Conservation (phyloP, 2,797 vertebrate species). For the Neosalanx taihuensis region DNA sequence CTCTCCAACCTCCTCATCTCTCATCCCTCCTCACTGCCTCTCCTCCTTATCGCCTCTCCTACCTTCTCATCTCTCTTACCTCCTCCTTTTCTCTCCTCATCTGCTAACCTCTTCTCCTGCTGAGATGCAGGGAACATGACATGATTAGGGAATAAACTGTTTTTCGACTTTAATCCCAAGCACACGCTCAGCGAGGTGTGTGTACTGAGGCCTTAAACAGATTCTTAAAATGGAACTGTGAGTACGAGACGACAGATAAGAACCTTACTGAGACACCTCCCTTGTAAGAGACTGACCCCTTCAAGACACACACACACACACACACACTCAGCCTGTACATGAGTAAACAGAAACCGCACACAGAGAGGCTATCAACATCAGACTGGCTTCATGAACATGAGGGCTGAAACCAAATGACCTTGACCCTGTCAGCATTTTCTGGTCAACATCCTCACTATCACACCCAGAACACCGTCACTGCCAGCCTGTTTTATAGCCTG, state of each 20-base stretch:
- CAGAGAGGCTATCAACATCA: background rate
- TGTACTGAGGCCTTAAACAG: conserved; percentile 5
- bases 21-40: background rate
- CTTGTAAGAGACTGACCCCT: conserved; percentile 22
- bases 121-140: background rate
- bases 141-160: background rate
- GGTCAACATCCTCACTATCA: too few relatives aligned
- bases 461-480: too few relatives aligned
- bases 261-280: conserved; percentile 11
- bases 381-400: background rate
- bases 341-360: background rate
- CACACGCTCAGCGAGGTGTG: background rate
- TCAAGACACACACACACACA: conserved; percentile 1
- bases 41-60: background rate
- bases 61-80: background rate
- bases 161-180: background rate
- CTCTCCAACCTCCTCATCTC: too few relatives aligned
- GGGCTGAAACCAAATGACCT: conserved; percentile 14
- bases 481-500: too few relatives aligned
- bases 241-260: conserved; percentile 23
- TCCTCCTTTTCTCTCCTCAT: background rate
- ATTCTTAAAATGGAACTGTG: conserved; percentile 13
- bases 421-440: background rate
- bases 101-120: background rate
- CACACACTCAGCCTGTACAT: conserved; percentile 5